These are phyloP conservation scores for Bombycilla garrulus DNA, from an alignment of 2,113 vertebrate genomes.

Conservation along the genomic window DNA sequence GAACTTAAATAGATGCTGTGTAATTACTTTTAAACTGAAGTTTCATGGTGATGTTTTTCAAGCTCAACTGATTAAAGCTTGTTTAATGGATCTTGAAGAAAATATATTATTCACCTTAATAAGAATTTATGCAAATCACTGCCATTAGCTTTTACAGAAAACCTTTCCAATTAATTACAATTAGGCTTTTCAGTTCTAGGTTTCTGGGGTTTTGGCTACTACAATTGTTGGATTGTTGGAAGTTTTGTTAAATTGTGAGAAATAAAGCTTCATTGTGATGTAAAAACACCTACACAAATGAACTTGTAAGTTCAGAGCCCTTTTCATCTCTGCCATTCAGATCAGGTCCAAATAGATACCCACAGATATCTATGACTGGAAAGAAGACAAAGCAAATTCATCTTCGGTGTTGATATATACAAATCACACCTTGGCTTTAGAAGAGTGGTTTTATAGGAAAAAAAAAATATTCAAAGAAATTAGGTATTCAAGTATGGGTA, in stretches of 20 bases:
- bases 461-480: background rate
- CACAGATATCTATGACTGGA: background rate
- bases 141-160: constrained; percentile 28
- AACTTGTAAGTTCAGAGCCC: background rate
- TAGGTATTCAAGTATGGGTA: background rate
- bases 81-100: constrained; percentile 56
- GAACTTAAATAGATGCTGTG: constrained; percentile 7
- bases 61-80: constrained; percentile 38
- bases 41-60: constrained; percentile 45
- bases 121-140: constrained; percentile 66
- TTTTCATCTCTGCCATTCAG: background rate
- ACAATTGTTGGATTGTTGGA: background rate
- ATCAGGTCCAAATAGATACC: background rate
- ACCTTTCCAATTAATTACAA: constrained; percentile 59
- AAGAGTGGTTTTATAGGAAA: background rate
- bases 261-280: background rate
- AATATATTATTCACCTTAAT: constrained; percentile 57
- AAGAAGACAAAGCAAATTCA: background rate
- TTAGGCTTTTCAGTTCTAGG: constrained; percentile 6
- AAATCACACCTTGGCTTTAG: background rate
- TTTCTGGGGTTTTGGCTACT: background rate
- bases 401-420: background rate
- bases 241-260: background rate
- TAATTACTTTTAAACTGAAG: constrained; percentile 49
- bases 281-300: background rate